Conservation (phyloP, 2,113 vertebrate species). For the Ciconia maguari region DNA sequence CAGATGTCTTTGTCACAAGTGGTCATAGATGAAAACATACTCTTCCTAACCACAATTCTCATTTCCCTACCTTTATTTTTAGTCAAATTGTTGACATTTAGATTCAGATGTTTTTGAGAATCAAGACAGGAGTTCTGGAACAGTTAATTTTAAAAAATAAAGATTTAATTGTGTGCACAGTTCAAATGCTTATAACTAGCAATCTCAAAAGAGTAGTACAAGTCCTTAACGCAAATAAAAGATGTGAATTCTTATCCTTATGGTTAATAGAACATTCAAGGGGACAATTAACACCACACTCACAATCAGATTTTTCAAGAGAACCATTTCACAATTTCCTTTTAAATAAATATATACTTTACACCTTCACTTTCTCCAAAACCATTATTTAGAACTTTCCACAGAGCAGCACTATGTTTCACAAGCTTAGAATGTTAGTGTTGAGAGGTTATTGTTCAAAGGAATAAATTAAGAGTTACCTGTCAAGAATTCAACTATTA, state of each 20-base stretch:
- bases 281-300: neutral
- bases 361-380: neutral
- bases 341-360: neutral
- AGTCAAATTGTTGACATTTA: neutral
- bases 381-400: neutral
- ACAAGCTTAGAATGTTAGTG: neutral
- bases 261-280: neutral
- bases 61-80: neutral
- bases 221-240: constrained; percentile 5
- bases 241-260: neutral
- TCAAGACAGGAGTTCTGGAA: neutral
- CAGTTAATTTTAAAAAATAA: neutral
- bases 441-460: neutral
- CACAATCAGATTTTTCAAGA: neutral
- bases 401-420: neutral
- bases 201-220: neutral
- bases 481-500: neutral
- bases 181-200: neutral
- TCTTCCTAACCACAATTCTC: neutral
- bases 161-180: neutral
- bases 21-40: neutral
- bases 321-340: neutral
- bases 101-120: neutral
- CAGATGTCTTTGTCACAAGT: neutral
- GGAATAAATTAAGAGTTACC: neutral